Evolutionary conservation across 2,113 vertebrate species (phyloP).

Genomic region (Sialia sialis): DNA sequence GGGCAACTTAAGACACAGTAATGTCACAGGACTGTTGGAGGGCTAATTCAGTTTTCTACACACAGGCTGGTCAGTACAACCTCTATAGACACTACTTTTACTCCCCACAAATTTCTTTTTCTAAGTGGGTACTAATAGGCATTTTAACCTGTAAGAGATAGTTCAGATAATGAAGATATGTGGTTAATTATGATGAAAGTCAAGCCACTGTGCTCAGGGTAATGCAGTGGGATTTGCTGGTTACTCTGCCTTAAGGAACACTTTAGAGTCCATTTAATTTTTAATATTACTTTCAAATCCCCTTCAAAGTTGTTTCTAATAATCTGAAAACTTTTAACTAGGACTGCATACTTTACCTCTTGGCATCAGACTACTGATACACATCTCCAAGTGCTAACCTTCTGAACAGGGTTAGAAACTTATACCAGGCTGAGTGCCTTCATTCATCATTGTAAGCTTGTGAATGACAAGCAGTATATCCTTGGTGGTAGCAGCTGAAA

Average conservation of each 20-base stretch:
- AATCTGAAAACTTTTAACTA: slow-evolving; percentile 16
- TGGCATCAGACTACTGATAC: neutral
- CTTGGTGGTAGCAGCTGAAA: neutral
- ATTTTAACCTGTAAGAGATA: neutral
- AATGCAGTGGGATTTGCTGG: neutral
- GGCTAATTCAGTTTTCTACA: neutral
- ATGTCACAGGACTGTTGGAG: neutral
- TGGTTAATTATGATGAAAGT: slow-evolving; percentile 19
- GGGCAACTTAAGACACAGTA: neutral
- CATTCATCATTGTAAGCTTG: neutral
- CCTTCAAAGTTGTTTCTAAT: slow-evolving; percentile 37
- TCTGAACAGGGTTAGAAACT: neutral
- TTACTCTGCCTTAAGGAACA: slow-evolving; percentile 33
- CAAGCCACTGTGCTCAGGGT: neutral
- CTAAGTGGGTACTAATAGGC: neutral
- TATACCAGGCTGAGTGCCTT: neutral
- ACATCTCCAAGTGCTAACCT: neutral
- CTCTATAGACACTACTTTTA: neutral
- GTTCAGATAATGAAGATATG: slow-evolving; percentile 10
- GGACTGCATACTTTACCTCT: neutral
- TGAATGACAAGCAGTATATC: neutral
- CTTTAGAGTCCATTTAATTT: slow-evolving; percentile 30
- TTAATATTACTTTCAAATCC: slow-evolving; percentile 49
- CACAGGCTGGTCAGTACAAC: neutral
- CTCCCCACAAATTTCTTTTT: neutral